phyloP scores from a whole-genome alignment of 2,113 vertebrate species.

The Caracal caracal region DNA sequence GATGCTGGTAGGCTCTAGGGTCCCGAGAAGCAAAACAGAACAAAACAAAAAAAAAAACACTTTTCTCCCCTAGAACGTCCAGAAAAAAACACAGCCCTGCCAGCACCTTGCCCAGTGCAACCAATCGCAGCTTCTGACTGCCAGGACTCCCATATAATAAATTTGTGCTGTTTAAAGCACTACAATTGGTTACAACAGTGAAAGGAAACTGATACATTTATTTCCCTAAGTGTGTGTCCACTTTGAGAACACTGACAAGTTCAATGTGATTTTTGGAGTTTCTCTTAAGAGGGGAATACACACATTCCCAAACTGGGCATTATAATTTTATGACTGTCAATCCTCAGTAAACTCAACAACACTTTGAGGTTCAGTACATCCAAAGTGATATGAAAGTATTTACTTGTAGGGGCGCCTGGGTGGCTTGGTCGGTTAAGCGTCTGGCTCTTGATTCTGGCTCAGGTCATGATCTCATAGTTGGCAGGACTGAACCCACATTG shows the following conservation, averaged over 20 bases:
- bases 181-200: not conserved
- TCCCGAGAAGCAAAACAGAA: not conserved
- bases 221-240: not conserved
- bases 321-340: not conserved
- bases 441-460: too few relatives aligned
- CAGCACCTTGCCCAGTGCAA: not conserved
- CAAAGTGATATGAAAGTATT: not conserved
- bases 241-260: not conserved
- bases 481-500: too few relatives aligned
- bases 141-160: not conserved
- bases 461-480: too few relatives aligned
- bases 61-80: rapidly evolving
- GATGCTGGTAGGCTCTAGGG: not conserved
- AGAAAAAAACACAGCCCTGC: not conserved
- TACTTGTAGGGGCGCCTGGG: not conserved
- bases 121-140: not conserved
- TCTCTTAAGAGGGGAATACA: not conserved
- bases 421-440: too few relatives aligned
- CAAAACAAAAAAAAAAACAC: not conserved
- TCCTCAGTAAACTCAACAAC: not conserved
- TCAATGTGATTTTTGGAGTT: not conserved
- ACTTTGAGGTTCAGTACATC: not conserved
- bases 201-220: not conserved
- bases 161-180: not conserved
- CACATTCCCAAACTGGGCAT: not conserved